phyloP scores from a whole-genome alignment of 1,140 invertebrate species.

The Dufourea novaeangliae region DNA sequence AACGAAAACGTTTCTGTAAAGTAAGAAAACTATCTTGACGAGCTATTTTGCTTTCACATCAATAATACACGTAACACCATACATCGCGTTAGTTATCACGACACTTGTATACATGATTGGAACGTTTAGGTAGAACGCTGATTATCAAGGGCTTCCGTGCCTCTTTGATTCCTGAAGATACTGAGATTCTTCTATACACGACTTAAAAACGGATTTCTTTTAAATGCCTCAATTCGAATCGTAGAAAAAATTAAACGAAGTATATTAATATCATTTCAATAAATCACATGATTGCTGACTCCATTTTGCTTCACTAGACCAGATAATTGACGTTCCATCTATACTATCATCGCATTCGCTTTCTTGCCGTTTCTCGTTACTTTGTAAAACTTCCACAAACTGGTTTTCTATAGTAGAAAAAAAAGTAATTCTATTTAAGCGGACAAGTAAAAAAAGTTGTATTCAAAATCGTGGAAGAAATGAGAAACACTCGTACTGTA shows the following conservation, averaged over 20 bases:
- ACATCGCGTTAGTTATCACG: conserved; percentile 31
- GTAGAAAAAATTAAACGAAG: not conserved
- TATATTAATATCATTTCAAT: not conserved
- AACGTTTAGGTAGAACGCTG: not conserved
- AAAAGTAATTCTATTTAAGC: not conserved
- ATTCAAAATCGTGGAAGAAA: not conserved
- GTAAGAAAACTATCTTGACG: not conserved
- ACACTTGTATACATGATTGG: conserved; percentile 49
- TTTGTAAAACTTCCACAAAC: not conserved
- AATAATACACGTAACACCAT: conserved; percentile 30
- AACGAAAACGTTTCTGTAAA: not conserved
- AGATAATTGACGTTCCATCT: conserved; percentile 8
- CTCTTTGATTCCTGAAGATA: not conserved
- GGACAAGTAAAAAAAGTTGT: not conserved
- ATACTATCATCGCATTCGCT: not conserved
- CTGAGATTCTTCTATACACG: not conserved
- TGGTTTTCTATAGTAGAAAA: not conserved
- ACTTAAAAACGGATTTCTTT: not conserved
- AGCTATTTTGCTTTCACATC: conserved; percentile 23
- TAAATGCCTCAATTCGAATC: not conserved
- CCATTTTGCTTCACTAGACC: not conserved
- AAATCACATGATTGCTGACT: not conserved
- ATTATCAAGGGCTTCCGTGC: not conserved
- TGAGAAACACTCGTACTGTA: too few relatives aligned
- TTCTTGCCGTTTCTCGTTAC: not conserved